Conservation (phyloP, 2,888 invertebrate genomes). For the Drosophila pegasa region DNA sequence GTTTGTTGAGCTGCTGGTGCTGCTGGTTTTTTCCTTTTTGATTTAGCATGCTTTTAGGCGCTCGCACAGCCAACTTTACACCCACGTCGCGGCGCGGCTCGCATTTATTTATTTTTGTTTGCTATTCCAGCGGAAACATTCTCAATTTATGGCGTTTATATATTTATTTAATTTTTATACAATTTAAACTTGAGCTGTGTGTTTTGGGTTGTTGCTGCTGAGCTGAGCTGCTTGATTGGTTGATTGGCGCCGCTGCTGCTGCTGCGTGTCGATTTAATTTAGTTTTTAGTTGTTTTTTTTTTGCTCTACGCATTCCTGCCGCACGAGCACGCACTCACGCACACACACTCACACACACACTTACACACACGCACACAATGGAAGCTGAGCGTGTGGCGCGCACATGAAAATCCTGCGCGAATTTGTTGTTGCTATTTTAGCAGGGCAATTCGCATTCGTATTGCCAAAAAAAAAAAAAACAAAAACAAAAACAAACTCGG, state of each 20-base stretch:
- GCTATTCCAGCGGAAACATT: background rate
- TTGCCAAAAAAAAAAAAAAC: constrained; percentile 52
- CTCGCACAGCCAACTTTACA: background rate
- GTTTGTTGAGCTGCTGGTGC: constrained; percentile 3
- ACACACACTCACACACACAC: constrained; percentile 15
- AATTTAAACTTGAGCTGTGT: background rate
- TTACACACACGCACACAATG: constrained; percentile 14
- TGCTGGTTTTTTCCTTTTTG: background rate
- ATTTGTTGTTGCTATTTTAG: constrained; percentile 24
- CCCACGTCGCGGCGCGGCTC: background rate
- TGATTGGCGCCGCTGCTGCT: constrained; percentile 18
- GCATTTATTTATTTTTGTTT: constrained; percentile 1
- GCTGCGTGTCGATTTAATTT: constrained; percentile 52
- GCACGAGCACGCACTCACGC: constrained; percentile 27
- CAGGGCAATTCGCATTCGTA: constrained; percentile 31
- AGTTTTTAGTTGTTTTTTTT: constrained; percentile 52
- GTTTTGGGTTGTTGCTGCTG: constrained; percentile 10
- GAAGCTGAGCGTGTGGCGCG: constrained; percentile 53
- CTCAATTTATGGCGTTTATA: background rate
- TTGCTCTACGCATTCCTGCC: constrained; percentile 49
- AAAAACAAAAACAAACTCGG: constrained; percentile 25
- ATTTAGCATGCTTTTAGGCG: constrained; percentile 36
- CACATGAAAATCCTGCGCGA: constrained; percentile 63
- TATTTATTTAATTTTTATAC: background rate
- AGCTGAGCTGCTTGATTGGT: constrained; percentile 1